Evolutionary conservation across 2,888 invertebrate species (phyloP).

Genomic region (Chrysolina oricalcia): DNA sequence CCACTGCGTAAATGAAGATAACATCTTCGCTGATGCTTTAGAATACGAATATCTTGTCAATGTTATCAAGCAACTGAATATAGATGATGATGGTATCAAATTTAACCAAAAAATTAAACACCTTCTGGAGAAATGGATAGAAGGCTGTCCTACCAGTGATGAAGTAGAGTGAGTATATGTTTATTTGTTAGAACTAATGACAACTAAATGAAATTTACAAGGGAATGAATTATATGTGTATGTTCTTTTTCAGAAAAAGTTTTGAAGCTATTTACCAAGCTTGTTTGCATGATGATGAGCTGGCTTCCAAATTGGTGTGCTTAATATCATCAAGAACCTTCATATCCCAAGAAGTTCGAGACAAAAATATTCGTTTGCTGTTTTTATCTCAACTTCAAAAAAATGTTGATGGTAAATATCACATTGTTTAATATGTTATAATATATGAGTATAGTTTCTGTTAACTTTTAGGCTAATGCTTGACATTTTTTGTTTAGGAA

Average conservation of each 20-base stretch:
- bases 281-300: conserved; percentile 63
- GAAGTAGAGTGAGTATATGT: conserved; percentile 65
- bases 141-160: conserved; percentile 62
- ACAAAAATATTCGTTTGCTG: conserved; percentile 57
- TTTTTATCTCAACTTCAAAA: conserved; percentile 66
- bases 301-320: conserved; percentile 65
- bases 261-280: conserved; percentile 64
- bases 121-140: conserved; percentile 63
- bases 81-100: conserved; percentile 68
- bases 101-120: conserved; percentile 68
- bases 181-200: neutral
- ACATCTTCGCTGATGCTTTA: conserved; percentile 47
- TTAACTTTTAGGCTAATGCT: neutral
- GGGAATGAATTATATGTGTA: too few species aligned
- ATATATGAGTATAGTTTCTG: too few species aligned
- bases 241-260: conserved; percentile 60
- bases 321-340: conserved; percentile 67
- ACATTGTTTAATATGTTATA: too few species aligned
- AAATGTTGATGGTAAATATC: conserved; percentile 65
- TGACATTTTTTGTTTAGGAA: conserved; percentile 51
- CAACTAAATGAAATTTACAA: too few species aligned
- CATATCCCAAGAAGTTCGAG: conserved; percentile 58
- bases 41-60: conserved; percentile 59
- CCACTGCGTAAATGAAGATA: conserved; percentile 34
- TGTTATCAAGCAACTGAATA: conserved; percentile 63